Conservation (phyloP, 2,888 invertebrate genomes). For the Flabesymbios commensalis region DNA sequence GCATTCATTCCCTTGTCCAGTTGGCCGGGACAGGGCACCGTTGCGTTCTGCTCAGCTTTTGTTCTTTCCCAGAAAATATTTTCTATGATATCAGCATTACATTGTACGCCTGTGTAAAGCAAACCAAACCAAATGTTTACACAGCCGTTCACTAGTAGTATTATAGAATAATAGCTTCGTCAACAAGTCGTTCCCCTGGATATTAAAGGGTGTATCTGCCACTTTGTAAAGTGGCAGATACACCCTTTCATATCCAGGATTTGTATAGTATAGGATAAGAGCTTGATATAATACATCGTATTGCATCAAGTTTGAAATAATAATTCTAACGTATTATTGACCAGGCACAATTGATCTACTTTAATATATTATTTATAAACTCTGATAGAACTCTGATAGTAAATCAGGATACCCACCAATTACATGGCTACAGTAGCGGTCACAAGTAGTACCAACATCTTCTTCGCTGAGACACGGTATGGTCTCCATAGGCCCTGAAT, state of each 20-base stretch:
- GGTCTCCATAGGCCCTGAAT: too few species aligned
- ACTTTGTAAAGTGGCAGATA: too few species aligned
- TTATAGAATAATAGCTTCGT: too few species aligned
- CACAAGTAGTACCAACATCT: constrained; percentile 48
- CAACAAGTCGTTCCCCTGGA: too few species aligned
- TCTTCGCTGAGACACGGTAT: constrained; percentile 43
- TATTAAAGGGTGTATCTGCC: too few species aligned
- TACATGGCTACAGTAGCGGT: constrained; percentile 52
- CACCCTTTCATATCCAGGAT: too few species aligned
- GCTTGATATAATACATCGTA: too few species aligned
- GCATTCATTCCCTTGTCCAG: constrained; percentile 7
- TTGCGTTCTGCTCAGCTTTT: constrained; percentile 48
- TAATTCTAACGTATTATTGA: not conserved
- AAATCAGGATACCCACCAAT: not conserved
- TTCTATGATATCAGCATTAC: constrained; percentile 56
- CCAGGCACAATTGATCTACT: not conserved
- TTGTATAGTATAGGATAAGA: too few species aligned
- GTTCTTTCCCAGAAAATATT: constrained; percentile 58
- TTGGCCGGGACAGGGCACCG: constrained; percentile 47
- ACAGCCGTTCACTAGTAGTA: not conserved
- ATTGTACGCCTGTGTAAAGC: constrained; percentile 52
- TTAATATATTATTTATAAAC: not conserved
- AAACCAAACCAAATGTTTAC: not conserved
- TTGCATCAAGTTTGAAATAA: too few species aligned
- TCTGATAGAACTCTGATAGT: not conserved